A percentile compares a stretch with the other conserved stretches of the same genome.
Conservation (phyloP, 2,797 vertebrate species). For the Lagodon rhomboides region DNA sequence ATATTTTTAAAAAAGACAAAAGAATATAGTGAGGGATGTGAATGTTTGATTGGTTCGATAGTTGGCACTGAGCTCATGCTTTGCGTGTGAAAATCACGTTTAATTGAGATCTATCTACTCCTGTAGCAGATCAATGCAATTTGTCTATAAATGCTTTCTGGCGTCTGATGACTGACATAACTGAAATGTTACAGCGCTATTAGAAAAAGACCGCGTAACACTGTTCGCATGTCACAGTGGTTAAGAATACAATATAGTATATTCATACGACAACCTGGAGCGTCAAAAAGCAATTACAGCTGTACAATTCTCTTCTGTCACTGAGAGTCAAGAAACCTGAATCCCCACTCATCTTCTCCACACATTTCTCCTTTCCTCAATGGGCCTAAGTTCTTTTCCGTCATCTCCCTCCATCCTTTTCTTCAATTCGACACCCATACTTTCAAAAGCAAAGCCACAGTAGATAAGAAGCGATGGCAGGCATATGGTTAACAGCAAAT, state of each 20-base stretch:
- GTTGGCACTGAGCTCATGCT: neutral
- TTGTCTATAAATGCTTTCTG: constrained; percentile 13
- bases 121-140: constrained; percentile 12
- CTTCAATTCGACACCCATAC: constrained; percentile 18
- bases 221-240: neutral
- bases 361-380: neutral
- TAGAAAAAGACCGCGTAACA: neutral
- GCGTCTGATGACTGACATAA: constrained; percentile 13
- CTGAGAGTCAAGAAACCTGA: neutral
- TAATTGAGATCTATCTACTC: constrained; percentile 31
- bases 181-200: neutral
- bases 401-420: constrained; percentile 8
- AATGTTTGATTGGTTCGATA: constrained; percentile 8
- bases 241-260: constrained; percentile 9
- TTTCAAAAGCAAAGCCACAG: constrained; percentile 9
- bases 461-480: constrained; percentile 14
- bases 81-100: constrained; percentile 25
- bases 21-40: neutral
- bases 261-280: neutral
- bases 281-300: neutral
- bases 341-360: neutral
- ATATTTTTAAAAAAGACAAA: neutral
- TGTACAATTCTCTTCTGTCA: neutral
- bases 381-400: neutral
- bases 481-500: constrained; percentile 21